These are phyloP conservation scores for Ormyrus pomaceus DNA, from an alignment of 2,888 invertebrate species.

Conservation along the genomic window DNA sequence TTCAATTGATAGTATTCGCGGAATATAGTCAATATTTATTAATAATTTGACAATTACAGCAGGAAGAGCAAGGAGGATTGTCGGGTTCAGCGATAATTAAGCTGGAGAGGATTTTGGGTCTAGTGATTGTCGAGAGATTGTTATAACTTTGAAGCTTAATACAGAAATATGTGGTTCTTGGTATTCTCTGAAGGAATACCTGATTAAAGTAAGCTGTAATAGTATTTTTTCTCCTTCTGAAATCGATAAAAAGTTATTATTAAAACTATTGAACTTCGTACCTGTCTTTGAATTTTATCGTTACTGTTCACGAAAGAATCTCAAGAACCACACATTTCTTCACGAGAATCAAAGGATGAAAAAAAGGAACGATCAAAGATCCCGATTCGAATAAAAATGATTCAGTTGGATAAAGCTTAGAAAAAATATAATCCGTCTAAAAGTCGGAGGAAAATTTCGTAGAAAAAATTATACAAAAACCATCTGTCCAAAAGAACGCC, in stretches of 20 bases:
- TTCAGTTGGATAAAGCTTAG: slow-evolving; percentile 20
- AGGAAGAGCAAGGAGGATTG: slow-evolving; percentile 56
- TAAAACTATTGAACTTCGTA: background rate
- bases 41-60: slow-evolving; percentile 45
- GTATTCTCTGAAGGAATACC: background rate
- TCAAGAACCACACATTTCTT: slow-evolving; percentile 14
- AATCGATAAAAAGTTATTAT: background rate
- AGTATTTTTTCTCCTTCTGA: too few relatives aligned
- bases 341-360: slow-evolving; percentile 6
- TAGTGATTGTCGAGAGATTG: slow-evolving; percentile 56
- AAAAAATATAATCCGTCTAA: slow-evolving; percentile 25
- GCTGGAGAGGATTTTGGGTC: slow-evolving; percentile 44
- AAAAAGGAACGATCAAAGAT: slow-evolving; percentile 2
- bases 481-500: background rate
- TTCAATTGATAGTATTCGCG: slow-evolving; percentile 5
- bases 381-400: background rate
- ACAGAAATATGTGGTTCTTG: slow-evolving; percentile 8
- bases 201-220: background rate
- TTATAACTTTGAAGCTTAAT: slow-evolving; percentile 24
- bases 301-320: background rate
- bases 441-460: slow-evolving; percentile 1
- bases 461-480: background rate
- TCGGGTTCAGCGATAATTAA: slow-evolving; percentile 51
- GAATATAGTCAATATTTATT: slow-evolving; percentile 21
- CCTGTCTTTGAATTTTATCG: background rate